Evolutionary conservation across 2,113 vertebrate genomes (phyloP).

Genomic region (Ammospiza nelsoni): DNA sequence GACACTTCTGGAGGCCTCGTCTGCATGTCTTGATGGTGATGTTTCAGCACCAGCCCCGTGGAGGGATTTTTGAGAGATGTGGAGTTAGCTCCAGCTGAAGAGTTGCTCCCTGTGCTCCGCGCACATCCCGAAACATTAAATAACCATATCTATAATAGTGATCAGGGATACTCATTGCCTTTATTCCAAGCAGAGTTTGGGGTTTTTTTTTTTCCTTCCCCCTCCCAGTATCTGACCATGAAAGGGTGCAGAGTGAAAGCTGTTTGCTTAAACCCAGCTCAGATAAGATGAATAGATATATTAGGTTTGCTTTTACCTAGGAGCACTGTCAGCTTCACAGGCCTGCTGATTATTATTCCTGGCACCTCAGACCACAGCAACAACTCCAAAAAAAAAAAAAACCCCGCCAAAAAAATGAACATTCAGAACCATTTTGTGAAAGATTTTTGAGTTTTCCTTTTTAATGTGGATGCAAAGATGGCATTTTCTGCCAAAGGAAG

Average conservation of each 20-base stretch:
- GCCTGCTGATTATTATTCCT: background rate
- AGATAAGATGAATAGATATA: background rate
- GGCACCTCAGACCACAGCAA: background rate
- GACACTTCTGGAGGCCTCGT: background rate
- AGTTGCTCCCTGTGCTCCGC: background rate
- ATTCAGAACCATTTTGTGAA: background rate
- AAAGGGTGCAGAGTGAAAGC: background rate
- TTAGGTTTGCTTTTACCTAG: background rate
- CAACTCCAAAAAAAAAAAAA: background rate
- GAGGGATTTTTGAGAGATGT: background rate
- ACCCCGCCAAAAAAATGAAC: background rate
- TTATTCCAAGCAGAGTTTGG: background rate
- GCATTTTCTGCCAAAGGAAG: background rate
- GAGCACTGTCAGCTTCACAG: background rate
- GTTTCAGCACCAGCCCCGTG: background rate
- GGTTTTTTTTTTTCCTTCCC: too few species aligned
- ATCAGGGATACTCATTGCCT: background rate
- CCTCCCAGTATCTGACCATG: background rate
- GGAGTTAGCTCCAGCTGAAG: background rate
- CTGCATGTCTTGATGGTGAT: background rate
- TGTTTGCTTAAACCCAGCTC: background rate
- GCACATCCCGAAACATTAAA: background rate
- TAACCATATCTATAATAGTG: background rate
- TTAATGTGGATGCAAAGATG: background rate
- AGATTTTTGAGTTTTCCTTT: background rate